Evolutionary conservation across 2,888 invertebrate species (phyloP).

Genomic region (Fissipunctia ypsillon): DNA sequence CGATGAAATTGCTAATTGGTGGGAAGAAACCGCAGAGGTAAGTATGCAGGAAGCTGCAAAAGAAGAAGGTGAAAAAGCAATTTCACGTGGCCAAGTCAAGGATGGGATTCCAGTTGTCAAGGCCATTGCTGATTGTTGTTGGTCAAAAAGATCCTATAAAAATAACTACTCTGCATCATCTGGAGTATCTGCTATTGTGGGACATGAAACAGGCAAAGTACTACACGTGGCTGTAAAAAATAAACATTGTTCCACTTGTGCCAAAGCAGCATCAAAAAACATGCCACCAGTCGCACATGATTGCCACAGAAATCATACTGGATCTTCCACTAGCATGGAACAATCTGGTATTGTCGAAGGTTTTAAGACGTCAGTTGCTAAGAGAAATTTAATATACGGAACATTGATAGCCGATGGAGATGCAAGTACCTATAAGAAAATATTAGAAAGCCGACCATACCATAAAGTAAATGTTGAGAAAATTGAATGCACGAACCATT

Average conservation of each 20-base stretch:
- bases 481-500: slow-evolving; percentile 2
- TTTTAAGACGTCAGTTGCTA: slow-evolving; percentile 3
- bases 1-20: slow-evolving; percentile 2
- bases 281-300: background rate
- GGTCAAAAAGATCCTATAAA: slow-evolving; percentile 3
- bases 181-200: too few relatives aligned
- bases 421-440: too few relatives aligned
- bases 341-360: slow-evolving; percentile 1
- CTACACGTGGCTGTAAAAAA: too few relatives aligned
- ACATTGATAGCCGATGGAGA: too few relatives aligned
- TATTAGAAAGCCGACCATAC: too few relatives aligned
- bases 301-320: background rate
- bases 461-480: background rate
- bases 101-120: slow-evolving; percentile 1
- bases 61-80: background rate
- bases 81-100: background rate
- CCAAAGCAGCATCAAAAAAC: background rate
- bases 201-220: too few relatives aligned
- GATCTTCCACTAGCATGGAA: slow-evolving; percentile 8
- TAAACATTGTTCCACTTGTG: too few relatives aligned
- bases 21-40: too few relatives aligned
- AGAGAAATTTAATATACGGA: background rate
- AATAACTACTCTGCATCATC: too few relatives aligned
- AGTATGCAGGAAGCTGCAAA: slow-evolving; percentile 9
- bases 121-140: background rate